Percentiles rank a stretch among this genome's conserved stretches.
phyloP scores from a whole-genome alignment of 2,113 vertebrate genomes.

The Gracilinanus agilis region DNA sequence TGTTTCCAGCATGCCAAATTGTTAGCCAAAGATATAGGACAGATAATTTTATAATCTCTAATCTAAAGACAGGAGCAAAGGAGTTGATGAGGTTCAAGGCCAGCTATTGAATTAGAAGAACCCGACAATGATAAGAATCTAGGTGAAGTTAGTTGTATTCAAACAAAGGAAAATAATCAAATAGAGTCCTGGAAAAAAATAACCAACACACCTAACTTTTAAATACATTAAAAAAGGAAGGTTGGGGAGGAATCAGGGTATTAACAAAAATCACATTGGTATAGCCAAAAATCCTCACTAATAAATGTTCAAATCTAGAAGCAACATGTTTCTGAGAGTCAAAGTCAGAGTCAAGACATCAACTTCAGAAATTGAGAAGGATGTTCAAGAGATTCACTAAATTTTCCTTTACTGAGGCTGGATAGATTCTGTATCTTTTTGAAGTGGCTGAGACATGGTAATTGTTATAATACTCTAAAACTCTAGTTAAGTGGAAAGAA shows the following conservation, averaged over 20 bases:
- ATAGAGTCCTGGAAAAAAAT: neutral
- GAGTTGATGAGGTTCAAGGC: neutral
- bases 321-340: neutral
- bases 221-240: neutral
- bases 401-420: neutral
- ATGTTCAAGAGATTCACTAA: neutral
- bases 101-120: neutral
- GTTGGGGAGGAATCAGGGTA: neutral
- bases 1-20: neutral
- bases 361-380: neutral
- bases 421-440: neutral
- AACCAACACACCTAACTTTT: neutral
- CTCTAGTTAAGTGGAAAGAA: neutral
- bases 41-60: neutral
- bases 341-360: neutral
- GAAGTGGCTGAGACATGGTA: neutral
- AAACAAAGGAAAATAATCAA: neutral
- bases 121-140: neutral
- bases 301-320: neutral
- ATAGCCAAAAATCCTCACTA: neutral
- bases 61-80: neutral
- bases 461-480: neutral
- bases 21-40: neutral
- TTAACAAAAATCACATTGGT: neutral
- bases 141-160: neutral